A percentile compares a stretch with the other conserved stretches of the same genome.
phyloP scores from a whole-genome alignment of 2,113 vertebrate species.

The Oplegnathus fasciatus region DNA sequence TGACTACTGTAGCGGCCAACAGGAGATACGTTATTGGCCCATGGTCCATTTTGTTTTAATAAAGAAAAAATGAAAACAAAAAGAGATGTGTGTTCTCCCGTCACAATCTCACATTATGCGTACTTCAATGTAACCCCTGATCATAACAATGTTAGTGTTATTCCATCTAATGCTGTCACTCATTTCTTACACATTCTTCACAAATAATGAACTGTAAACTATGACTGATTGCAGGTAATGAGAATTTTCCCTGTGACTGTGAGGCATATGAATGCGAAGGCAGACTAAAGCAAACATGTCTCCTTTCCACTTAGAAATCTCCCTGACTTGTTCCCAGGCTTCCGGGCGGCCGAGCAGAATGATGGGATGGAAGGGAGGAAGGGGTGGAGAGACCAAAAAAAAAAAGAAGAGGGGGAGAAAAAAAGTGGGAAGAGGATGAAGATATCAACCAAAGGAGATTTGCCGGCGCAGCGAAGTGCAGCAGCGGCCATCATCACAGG shows the following conservation, averaged over 20 bases:
- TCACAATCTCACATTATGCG: neutral
- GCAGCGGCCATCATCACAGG: conserved; percentile 17
- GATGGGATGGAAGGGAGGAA: conserved; percentile 51
- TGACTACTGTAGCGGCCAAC: neutral
- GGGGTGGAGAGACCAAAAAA: neutral
- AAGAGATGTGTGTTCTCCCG: neutral
- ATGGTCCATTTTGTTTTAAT: neutral
- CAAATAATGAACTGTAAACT: conserved; percentile 23
- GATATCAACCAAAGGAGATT: conserved; percentile 39
- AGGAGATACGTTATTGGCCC: neutral
- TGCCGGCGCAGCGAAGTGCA: conserved; percentile 9
- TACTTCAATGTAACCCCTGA: neutral
- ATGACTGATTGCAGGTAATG: neutral
- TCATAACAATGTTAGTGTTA: neutral
- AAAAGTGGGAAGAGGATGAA: conserved; percentile 6
- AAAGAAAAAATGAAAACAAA: neutral
- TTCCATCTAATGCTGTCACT: neutral
- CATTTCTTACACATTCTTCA: conserved; percentile 9
- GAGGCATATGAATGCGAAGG: neutral
- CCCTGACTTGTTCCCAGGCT: conserved; percentile 58
- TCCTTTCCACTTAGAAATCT: conserved; percentile 35
- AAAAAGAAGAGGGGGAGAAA: neutral
- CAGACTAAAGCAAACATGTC: conserved; percentile 37
- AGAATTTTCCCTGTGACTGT: conserved; percentile 20
- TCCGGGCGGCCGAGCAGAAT: conserved; percentile 55